Conservation (phyloP, 2,797 vertebrate species). For the Lates japonicus region DNA sequence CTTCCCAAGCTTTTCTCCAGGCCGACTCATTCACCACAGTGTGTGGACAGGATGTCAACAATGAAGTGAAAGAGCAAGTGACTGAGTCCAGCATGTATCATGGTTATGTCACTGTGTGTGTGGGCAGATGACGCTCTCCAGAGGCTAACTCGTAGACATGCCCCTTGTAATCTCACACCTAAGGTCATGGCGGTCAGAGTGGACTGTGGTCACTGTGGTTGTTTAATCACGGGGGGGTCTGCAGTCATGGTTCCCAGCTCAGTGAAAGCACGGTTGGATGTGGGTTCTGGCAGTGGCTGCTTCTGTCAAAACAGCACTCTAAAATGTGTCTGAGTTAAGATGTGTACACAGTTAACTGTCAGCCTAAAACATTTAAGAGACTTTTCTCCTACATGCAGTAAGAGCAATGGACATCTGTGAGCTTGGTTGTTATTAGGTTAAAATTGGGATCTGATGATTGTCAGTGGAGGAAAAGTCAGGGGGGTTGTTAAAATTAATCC, state of each 20-base stretch:
- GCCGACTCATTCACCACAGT: conserved; percentile 45
- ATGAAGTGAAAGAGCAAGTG: conserved; percentile 34
- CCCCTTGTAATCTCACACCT: conserved; percentile 55
- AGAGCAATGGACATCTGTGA: background rate
- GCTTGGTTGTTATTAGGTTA: background rate
- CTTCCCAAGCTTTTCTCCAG: conserved; percentile 3
- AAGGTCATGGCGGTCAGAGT: conserved; percentile 18
- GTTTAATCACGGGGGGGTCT: conserved; percentile 58
- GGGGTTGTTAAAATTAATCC: no score
- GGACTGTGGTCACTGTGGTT: conserved; percentile 61
- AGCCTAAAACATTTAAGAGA: conserved; percentile 9
- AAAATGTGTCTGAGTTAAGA: conserved; percentile 33
- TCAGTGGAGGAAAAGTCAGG: no score
- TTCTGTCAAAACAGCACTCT: conserved; percentile 35
- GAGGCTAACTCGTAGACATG: conserved; percentile 35
- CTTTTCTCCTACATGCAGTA: background rate
- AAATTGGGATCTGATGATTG: no score
- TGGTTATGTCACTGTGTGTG: conserved; percentile 44
- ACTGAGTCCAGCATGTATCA: conserved; percentile 34
- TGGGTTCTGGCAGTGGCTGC: conserved; percentile 52
- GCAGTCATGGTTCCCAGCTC: conserved; percentile 43
- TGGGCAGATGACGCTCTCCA: conserved; percentile 56
- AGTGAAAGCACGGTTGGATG: conserved; percentile 57
- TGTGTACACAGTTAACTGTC: conserved; percentile 35
- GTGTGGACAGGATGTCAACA: conserved; percentile 54